These are phyloP conservation scores for Stenopsyche tienmushanensis DNA, from an alignment of 1,140 invertebrate species.

Conservation along the genomic window DNA sequence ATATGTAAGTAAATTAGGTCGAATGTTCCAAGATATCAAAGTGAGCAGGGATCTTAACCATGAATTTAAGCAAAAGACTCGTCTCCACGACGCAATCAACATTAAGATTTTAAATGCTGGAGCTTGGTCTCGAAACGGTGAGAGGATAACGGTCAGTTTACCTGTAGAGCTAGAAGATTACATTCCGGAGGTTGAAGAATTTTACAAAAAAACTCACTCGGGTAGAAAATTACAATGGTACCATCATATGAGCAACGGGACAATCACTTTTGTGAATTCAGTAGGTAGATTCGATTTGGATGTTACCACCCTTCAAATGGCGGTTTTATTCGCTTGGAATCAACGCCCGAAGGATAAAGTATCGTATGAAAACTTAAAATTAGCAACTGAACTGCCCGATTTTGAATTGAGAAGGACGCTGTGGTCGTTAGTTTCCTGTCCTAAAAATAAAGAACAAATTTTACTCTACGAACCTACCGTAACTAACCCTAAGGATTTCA, in stretches of 20 bases:
- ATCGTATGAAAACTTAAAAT: slow-evolving; percentile 90
- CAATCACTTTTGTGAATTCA: slow-evolving; percentile 92
- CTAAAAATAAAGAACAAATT: slow-evolving; percentile 92
- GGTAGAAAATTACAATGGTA: slow-evolving; percentile 99
- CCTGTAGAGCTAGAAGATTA: slow-evolving; percentile 97
- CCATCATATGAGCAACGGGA: slow-evolving; percentile 99
- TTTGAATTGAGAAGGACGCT: slow-evolving; percentile 93
- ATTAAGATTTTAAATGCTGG: slow-evolving; percentile 97
- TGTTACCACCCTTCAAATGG: slow-evolving; percentile 99
- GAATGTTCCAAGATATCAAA: slow-evolving; percentile 99
- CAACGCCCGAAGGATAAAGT: slow-evolving; percentile 89
- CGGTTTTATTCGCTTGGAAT: slow-evolving; percentile 99
- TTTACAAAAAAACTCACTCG: slow-evolving; percentile 95
- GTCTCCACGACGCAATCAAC: slow-evolving; percentile 73
- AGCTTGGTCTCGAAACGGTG: slow-evolving; percentile 94
- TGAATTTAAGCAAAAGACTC: slow-evolving; percentile 78
- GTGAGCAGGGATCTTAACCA: slow-evolving; percentile 98
- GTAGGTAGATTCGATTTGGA: slow-evolving; percentile 96
- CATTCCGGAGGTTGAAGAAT: slow-evolving; percentile 95
- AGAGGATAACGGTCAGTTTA: slow-evolving; percentile 92
- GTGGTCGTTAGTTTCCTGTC: slow-evolving; percentile 96
- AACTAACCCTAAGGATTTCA: slow-evolving; percentile 90
- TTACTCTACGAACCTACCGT: slow-evolving; percentile 77
- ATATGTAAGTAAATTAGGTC: slow-evolving; percentile 96
- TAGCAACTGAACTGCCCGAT: slow-evolving; percentile 97